Evolutionary conservation across 2,888 invertebrate species (phyloP), one percentile per base, ranked within the genome.

Genomic region (Quadroppia sp.): DNA sequence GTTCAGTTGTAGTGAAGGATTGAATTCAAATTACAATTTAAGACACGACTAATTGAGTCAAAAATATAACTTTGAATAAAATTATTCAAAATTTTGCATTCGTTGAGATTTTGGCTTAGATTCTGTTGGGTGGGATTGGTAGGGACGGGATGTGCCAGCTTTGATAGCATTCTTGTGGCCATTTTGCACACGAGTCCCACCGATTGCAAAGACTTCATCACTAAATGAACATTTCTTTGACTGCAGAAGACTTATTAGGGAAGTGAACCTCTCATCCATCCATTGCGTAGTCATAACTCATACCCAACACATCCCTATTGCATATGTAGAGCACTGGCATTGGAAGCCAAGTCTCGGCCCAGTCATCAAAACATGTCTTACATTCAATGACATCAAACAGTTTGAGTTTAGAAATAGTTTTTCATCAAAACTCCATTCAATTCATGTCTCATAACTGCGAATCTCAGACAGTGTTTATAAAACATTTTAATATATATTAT

Each of bases 181-280:
- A 13, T 11, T 69, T 69, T 69, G 69, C 69, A 69, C 69, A 69
- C 69, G 69, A 69, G 45, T 69, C 69, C 25, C 45, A 36, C 7
- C 23, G 23, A 23, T n/a, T 36, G 42, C 42, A 23, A 23, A 32
- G 30, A 42, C 61, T n/a, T 69, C 69, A 69, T 69, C 69, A 69
- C 15, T 28, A 45, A 69, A 42, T 40, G 25, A 42, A 64, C 3
- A 40, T 25, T 4, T 69, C 45, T 69, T 45, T 69, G 23, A 20
- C 40, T 69, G 40, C 42, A 23, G 9, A 42, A 69, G 69, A 40
- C 69, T 69, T 69, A 64, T 69, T 69, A 20, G 45, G 69, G 45
- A 69, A 69, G 45, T 15, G 15, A 69, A 40, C 11, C 11, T 20
- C 20, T 36, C 1, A 2, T 36, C 61, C 2, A n/a, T 6, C 25